Percentiles rank a stretch among this genome's conserved stretches.
Conservation (phyloP, 2,113 vertebrate genomes). For the Orcinus orca region DNA sequence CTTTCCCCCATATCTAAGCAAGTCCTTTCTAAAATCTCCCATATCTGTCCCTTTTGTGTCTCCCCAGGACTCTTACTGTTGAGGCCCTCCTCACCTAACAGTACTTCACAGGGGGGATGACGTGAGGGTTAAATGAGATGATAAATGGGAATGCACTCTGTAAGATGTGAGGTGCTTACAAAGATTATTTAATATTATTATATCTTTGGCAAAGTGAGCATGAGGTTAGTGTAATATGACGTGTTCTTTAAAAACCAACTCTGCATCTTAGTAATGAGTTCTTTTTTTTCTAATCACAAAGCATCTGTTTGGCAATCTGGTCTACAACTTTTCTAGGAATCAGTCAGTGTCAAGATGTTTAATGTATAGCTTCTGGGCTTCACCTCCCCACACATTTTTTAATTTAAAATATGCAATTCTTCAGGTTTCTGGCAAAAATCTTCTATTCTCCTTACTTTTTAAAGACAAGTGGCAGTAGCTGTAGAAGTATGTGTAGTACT, state of each 20-base stretch:
- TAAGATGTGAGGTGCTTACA: background rate
- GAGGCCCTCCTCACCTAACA: background rate
- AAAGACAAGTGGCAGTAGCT: background rate
- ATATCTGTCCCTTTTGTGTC: background rate
- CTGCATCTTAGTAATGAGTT: background rate
- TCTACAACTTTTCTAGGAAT: slow-evolving; percentile 33
- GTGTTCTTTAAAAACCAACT: slow-evolving; percentile 21
- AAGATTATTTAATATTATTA: background rate
- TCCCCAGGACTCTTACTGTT: background rate
- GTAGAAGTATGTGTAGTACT: background rate
- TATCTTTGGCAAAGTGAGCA: slow-evolving; percentile 1
- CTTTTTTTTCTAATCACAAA: slow-evolving; percentile 41
- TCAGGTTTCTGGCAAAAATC: slow-evolving; percentile 24
- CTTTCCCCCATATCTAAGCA: background rate
- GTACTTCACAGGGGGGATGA: background rate
- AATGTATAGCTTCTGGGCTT: background rate
- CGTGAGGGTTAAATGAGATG: background rate
- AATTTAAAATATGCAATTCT: slow-evolving; percentile 25
- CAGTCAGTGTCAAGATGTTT: background rate
- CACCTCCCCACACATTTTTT: background rate
- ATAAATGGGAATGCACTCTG: background rate
- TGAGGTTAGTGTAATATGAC: background rate
- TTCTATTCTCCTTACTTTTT: background rate
- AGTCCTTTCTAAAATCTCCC: background rate
- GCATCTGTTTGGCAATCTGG: slow-evolving; percentile 27